These are phyloP conservation scores for Pomatorhinus ruficollis DNA, from an alignment of 2,113 vertebrate genomes.

Conservation along the genomic window DNA sequence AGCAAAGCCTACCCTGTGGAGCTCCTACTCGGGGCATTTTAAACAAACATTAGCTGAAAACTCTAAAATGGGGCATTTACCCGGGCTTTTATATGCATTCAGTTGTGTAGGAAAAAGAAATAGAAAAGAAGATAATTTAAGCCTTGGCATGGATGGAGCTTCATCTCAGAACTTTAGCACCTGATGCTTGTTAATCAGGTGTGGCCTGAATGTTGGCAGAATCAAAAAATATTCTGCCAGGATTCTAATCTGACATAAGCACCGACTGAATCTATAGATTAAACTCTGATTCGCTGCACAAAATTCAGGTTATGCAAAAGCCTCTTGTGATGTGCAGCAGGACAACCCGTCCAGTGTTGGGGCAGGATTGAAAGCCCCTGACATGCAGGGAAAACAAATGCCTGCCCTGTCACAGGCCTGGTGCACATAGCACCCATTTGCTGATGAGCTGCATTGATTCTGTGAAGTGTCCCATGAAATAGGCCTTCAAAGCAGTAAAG, in stretches of 20 bases:
- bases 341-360: conserved; percentile 66
- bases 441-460: conserved; percentile 81
- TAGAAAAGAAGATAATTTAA: conserved; percentile 67
- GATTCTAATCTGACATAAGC: not conserved
- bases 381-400: conserved; percentile 66
- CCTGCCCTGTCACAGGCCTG: conserved; percentile 66
- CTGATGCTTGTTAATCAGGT: not conserved
- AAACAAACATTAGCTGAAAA: conserved; percentile 66
- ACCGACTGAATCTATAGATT: not conserved
- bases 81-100: conserved; percentile 34
- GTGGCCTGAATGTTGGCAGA: not conserved
- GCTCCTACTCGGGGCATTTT: conserved; percentile 50
- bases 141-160: conserved; percentile 23
- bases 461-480: conserved; percentile 87
- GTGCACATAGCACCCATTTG: conserved; percentile 77
- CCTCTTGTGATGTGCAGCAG: conserved; percentile 50
- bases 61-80: conserved; percentile 56
- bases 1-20: conserved; percentile 14
- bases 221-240: not conserved
- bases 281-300: not conserved
- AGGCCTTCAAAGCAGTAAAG: conserved; percentile 78
- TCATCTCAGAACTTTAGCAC: conserved; percentile 7
- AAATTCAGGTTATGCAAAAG: conserved; percentile 53
- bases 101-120: conserved; percentile 33
- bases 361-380: conserved; percentile 73